Evolutionary conservation across 1,140 invertebrate genomes (phyloP).

Genomic region (Pantala flavescens): DNA sequence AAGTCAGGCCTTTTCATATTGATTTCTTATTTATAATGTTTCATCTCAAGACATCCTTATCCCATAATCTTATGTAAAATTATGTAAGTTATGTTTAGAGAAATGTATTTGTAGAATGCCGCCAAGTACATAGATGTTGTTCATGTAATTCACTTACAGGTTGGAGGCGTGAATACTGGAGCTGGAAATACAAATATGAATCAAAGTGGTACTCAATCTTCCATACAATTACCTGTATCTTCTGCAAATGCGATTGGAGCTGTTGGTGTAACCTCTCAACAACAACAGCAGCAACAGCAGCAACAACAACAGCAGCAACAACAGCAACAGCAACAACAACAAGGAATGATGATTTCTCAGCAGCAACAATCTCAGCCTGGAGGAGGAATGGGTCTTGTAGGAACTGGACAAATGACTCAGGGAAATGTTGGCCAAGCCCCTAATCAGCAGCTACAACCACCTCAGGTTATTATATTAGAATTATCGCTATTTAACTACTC

Average conservation of each 20-base stretch:
- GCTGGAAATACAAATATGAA: not conserved
- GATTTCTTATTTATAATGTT: too few species aligned
- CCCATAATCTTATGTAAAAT: too few species aligned
- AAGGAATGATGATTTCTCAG: not conserved
- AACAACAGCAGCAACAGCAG: not conserved
- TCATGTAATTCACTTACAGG: not conserved
- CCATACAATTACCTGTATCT: not conserved
- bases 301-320: slow-evolving; percentile 19
- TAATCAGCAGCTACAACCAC: not conserved
- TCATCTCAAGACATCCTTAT: too few species aligned
- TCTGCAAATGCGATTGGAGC: not conserved
- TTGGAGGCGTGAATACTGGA: not conserved
- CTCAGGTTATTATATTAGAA: not conserved
- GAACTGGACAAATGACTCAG: not conserved
- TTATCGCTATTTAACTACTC: too few species aligned
- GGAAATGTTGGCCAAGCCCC: not conserved
- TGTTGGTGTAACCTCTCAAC: slow-evolving; percentile 15
- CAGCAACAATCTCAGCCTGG: not conserved
- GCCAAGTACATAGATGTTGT: too few species aligned
- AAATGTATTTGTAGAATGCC: too few species aligned
- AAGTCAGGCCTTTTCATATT: too few species aligned
- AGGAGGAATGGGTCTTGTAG: not conserved
- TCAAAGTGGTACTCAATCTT: not conserved
- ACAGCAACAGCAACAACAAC: slow-evolving; percentile 23
- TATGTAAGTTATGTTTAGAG: too few species aligned